phyloP scores from a whole-genome alignment of 2,888 invertebrate species.

The Ormyrus thymus region DNA sequence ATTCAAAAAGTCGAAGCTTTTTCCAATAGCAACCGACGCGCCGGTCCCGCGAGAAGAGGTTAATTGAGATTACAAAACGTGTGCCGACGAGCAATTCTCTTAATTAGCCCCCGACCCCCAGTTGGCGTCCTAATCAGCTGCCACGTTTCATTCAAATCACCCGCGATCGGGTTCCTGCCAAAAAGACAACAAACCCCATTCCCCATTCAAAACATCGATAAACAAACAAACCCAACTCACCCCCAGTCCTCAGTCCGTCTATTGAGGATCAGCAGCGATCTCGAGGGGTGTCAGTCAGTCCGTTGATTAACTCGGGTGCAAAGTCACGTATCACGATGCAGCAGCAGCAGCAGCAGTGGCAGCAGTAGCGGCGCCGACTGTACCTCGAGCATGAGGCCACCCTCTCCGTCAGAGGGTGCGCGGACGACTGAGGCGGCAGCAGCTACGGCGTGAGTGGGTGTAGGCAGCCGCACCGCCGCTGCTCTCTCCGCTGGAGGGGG shows the following conservation, averaged over 20 bases:
- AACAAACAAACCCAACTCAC: neutral
- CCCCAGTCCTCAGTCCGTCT: neutral
- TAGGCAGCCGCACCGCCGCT: slow-evolving; percentile 64
- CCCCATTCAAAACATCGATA: neutral
- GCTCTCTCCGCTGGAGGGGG: slow-evolving; percentile 36
- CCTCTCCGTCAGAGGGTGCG: slow-evolving; percentile 72
- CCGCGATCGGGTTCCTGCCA: neutral
- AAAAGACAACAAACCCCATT: neutral
- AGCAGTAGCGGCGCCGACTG: slow-evolving; percentile 29
- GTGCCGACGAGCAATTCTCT: slow-evolving; percentile 15
- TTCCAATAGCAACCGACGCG: neutral
- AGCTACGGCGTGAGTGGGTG: slow-evolving; percentile 65
- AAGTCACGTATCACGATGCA: slow-evolving; percentile 47
- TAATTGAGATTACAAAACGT: slow-evolving; percentile 41
- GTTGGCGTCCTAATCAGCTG: slow-evolving; percentile 2
- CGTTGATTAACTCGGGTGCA: slow-evolving; percentile 7
- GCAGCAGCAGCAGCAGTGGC: slow-evolving; percentile 24
- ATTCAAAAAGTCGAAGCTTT: too few relatives aligned
- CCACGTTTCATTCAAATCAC: neutral
- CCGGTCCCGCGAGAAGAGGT: slow-evolving; percentile 19
- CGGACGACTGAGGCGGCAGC: slow-evolving; percentile 69
- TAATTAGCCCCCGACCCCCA: slow-evolving; percentile 5
- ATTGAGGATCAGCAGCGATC: neutral
- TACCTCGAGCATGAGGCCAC: slow-evolving; percentile 58
- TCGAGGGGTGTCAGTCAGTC: neutral